phyloP scores from a whole-genome alignment of 2,113 vertebrate species.

The Ceyx melanurus region DNA sequence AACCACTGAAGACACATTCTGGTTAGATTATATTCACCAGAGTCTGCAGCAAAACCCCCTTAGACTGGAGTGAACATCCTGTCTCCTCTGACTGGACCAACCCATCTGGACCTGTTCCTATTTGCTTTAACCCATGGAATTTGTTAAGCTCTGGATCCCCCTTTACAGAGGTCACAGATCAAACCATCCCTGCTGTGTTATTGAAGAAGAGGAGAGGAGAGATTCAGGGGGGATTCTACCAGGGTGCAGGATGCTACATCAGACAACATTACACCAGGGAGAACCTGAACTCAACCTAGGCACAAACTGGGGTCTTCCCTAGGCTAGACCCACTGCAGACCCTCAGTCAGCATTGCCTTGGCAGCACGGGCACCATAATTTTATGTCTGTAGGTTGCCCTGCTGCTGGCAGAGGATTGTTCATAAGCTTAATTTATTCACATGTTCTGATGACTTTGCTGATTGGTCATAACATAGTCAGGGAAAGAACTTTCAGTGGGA shows the following conservation, averaged over 20 bases:
- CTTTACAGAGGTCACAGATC: accelerated
- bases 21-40: neutral
- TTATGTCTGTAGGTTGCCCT: neutral
- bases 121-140: neutral
- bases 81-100: neutral
- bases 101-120: neutral
- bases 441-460: neutral
- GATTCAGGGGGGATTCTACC: neutral
- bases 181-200: neutral
- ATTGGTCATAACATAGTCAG: neutral
- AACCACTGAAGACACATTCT: neutral
- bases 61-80: neutral
- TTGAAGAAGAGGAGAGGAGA: neutral
- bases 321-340: neutral
- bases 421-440: neutral
- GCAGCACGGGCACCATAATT: neutral
- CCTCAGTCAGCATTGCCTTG: accelerated
- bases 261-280: neutral
- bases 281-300: neutral
- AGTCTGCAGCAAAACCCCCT: neutral
- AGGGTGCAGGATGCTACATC: neutral
- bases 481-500: neutral
- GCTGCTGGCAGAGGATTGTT: neutral
- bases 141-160: neutral
- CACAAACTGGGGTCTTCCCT: neutral